A percentile compares a stretch with the other conserved stretches of the same genome.
Evolutionary conservation across 1,140 invertebrate genomes (phyloP).

Genomic region (Stratiolaelaps scimitus): DNA sequence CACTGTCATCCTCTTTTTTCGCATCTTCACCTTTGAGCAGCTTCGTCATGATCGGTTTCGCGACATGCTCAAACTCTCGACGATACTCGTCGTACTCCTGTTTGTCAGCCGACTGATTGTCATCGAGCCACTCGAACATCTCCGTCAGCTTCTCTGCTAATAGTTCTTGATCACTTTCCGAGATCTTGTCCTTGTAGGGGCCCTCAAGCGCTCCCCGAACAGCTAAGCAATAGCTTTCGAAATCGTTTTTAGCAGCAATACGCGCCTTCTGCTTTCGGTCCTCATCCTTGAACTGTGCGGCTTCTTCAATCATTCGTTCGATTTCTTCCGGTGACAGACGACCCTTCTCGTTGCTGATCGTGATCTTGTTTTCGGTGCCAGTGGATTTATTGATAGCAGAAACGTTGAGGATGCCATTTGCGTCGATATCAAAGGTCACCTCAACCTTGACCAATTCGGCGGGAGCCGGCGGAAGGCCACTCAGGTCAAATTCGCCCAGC

Average conservation of each 20-base stretch:
- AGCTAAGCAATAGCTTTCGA: conserved; percentile 53
- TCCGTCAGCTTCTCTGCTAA: conserved; percentile 84
- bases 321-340: conserved; percentile 44
- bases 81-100: conserved; percentile 57
- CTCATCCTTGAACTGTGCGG: conserved; percentile 79
- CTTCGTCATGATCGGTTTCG: conserved; percentile 45
- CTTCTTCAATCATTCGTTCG: conserved; percentile 46
- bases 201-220: conserved; percentile 54
- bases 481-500: conserved; percentile 49
- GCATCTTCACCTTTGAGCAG: conserved; percentile 40
- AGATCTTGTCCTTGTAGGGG: no score
- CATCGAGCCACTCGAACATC: conserved; percentile 59
- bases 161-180: conserved; percentile 55
- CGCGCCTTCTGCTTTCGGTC: conserved; percentile 72
- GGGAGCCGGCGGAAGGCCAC: conserved; percentile 48
- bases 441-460: conserved; percentile 49
- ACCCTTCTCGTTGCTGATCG: conserved; percentile 47
- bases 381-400: conserved; percentile 51
- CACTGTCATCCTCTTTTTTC: no score
- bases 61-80: conserved; percentile 47
- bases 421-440: conserved; percentile 50
- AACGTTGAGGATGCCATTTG: conserved; percentile 43
- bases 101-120: conserved; percentile 46
- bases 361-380: conserved; percentile 79
- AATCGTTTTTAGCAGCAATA: conserved; percentile 53